Evolutionary conservation across 2,797 vertebrate genomes (phyloP), one percentile per base, ranked within the genome.

Genomic region (Pachyuromys duprasi): DNA sequence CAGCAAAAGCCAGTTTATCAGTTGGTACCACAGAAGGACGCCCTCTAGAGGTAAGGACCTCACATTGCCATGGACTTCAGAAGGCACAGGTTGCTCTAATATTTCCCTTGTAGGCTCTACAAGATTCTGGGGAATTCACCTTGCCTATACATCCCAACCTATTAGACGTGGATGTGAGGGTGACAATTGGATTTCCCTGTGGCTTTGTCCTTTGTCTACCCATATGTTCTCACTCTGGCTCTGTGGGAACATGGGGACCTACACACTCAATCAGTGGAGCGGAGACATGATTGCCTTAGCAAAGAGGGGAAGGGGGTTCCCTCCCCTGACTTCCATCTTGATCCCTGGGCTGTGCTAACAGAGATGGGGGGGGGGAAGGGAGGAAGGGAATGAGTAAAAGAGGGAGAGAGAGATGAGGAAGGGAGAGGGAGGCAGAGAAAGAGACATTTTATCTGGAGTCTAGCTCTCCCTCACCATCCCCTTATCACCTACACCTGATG

Each of bases 71-170:
- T 2, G 9, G n/a, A 8, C 63, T 72, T 65, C 33, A 86, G 75
- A 36, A 9, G 0, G 6, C 53, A n/a, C 28, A 0, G 62, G 12
- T n/a, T 24, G 33, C 28, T 11, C 17, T 72, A 53, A 18, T 6
- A 2, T 31, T 17, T 45, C 45, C 28, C 6, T 2, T 8, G 2
- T 4, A 14, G 28, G 14, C 17, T 62, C 78, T 7, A 0, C 3
- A 20, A 82, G 60, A 42, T 65, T 65, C 79, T 8, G 6, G 69
- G 82, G 22, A n/a, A 86, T 36, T 24, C 26, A 4, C 15, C 42
- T 90, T 0, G 0, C 33, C 31, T 33, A 28, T 2, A 1, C 8
- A 14, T 67, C 15, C 22, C 31, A 2, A 15, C 80, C n/a, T 1
- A 5, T 22, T 63, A 55, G 63, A 26, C 15, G 24, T 13, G 3